Percentiles rank a stretch among this genome's conserved stretches.
phyloP scores from a whole-genome alignment of 2,113 vertebrate genomes.

The Cyanistes caeruleus region DNA sequence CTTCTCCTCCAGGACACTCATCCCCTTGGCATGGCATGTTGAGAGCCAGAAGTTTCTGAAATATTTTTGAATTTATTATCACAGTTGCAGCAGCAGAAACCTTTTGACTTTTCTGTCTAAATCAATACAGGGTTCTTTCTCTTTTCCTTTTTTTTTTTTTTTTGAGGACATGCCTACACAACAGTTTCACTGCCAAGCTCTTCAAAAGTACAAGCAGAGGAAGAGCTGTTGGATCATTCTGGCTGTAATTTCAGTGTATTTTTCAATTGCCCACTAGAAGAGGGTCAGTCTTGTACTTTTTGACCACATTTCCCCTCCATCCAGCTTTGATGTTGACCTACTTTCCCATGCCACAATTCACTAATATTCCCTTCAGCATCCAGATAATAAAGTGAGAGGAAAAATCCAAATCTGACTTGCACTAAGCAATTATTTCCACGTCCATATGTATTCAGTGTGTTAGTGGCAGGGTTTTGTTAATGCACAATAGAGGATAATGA shows the following conservation, averaged over 20 bases:
- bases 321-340: conserved; percentile 59
- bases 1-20: not conserved
- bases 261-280: not conserved
- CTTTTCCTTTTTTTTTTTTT: not conserved
- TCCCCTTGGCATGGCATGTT: not conserved
- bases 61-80: conserved; percentile 20
- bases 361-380: conserved; percentile 39
- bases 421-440: conserved; percentile 43
- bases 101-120: not conserved
- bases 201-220: not conserved
- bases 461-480: conserved; percentile 58
- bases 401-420: conserved; percentile 33
- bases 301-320: not conserved
- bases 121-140: not conserved
- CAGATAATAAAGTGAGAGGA: conserved; percentile 36
- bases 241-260: not conserved
- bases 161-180: not conserved
- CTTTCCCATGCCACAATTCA: conserved; percentile 37
- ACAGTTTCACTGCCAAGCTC: not conserved
- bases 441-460: conserved; percentile 20
- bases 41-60: conserved; percentile 17
- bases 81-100: conserved; percentile 4
- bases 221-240: not conserved
- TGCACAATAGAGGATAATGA: conserved; percentile 52
- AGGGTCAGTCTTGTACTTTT: not conserved